Conservation (phyloP, 1,140 invertebrate genomes). For the Ptiloglossa arizonensis region DNA sequence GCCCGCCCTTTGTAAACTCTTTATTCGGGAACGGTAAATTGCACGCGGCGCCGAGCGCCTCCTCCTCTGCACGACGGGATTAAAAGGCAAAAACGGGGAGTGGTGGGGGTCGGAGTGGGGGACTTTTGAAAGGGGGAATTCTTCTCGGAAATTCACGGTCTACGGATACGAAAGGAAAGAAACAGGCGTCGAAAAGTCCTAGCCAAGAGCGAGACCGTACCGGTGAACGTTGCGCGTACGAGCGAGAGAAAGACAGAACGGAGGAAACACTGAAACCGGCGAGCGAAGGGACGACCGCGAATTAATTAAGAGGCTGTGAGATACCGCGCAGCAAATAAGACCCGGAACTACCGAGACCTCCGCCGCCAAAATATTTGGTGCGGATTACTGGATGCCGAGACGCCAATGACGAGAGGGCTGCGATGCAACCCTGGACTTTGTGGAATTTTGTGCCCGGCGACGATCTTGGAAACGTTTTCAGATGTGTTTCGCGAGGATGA, state of each 20-base stretch:
- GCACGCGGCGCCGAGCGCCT: background rate
- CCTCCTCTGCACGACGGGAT: background rate
- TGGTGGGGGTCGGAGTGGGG: background rate
- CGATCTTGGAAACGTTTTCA: background rate
- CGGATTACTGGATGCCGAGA: conserved; percentile 27
- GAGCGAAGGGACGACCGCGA: conserved; percentile 53
- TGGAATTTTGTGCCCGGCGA: background rate
- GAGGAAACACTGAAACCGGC: background rate
- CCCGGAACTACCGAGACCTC: conserved; percentile 1
- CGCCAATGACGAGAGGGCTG: background rate
- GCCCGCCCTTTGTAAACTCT: background rate
- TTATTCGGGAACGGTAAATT: background rate
- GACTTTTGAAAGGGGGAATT: conserved; percentile 19
- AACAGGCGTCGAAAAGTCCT: conserved; percentile 3
- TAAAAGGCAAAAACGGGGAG: background rate
- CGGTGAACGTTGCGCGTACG: too few species aligned
- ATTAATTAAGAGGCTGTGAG: conserved; percentile 76
- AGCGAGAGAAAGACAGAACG: background rate
- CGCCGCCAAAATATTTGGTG: conserved; percentile 33
- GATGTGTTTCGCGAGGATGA: background rate
- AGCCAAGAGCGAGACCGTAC: too few species aligned
- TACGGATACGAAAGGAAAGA: conserved; percentile 10
- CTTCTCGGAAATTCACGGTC: conserved; percentile 31
- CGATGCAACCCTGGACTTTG: background rate
- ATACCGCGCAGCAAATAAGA: conserved; percentile 63